A percentile compares a stretch with the other conserved stretches of the same genome.
Conservation (phyloP, 2,888 invertebrate genomes). For the Eupithecia inturbata region DNA sequence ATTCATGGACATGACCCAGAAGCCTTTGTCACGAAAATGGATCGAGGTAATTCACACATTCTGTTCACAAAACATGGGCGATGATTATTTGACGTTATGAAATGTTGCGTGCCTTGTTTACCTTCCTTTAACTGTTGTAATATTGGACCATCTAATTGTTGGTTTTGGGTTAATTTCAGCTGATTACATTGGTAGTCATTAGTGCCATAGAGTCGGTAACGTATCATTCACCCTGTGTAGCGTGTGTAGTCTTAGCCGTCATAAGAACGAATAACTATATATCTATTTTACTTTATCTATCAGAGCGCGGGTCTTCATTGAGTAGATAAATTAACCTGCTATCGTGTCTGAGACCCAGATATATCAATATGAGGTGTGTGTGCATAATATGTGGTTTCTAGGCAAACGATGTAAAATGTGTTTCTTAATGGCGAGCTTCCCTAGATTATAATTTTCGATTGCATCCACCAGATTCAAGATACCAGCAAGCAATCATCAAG, state of each 20-base stretch:
- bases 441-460: conserved; percentile 36
- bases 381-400: conserved; percentile 30
- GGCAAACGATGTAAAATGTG: conserved; percentile 32
- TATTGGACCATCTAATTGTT: not conserved
- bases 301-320: conserved; percentile 4
- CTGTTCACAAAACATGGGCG: conserved; percentile 39
- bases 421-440: conserved; percentile 28
- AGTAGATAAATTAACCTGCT: conserved; percentile 9
- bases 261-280: not conserved
- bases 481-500: conserved; percentile 18
- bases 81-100: conserved; percentile 39
- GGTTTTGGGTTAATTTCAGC: not conserved
- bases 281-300: not conserved
- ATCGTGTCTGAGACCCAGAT: conserved; percentile 20
- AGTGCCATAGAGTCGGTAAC: not conserved
- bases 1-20: conserved; percentile 33
- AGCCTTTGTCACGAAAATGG: conserved; percentile 38
- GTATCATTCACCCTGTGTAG: not conserved
- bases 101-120: conserved; percentile 30
- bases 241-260: not conserved
- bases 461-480: conserved; percentile 39
- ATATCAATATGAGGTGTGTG: conserved; percentile 22
- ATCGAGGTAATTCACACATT: conserved; percentile 43
- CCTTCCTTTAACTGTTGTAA: not conserved
- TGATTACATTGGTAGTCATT: not conserved